A percentile compares a stretch with the other conserved stretches of the same genome.
Evolutionary conservation across 1,140 invertebrate genomes (phyloP).

Genomic region (Drosophila saltans): DNA sequence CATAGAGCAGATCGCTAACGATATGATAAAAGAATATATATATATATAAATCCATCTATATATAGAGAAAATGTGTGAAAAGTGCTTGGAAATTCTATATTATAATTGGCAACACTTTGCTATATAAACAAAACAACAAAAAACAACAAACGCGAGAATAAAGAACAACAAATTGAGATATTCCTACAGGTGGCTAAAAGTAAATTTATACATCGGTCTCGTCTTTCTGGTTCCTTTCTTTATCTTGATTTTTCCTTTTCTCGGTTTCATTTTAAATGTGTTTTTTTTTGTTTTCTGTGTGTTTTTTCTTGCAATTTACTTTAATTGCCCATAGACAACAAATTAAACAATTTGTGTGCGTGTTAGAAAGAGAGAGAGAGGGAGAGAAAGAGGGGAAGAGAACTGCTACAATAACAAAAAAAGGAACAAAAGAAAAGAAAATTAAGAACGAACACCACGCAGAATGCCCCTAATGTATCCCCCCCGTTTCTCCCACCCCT

Average conservation of each 20-base stretch:
- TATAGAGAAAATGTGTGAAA: slow-evolving; percentile 62
- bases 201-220: slow-evolving; percentile 6
- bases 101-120: slow-evolving; percentile 1
- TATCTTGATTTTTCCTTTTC: slow-evolving; percentile 31
- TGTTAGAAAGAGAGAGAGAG: slow-evolving; percentile 20
- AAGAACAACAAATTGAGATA: not conserved
- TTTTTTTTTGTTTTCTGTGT: slow-evolving; percentile 18
- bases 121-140: not conserved
- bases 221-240: slow-evolving; percentile 2
- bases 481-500: not conserved
- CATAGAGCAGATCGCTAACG: slow-evolving; percentile 62
- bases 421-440: slow-evolving; percentile 9
- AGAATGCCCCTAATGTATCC: slow-evolving; percentile 19
- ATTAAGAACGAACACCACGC: slow-evolving; percentile 6
- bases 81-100: slow-evolving; percentile 37
- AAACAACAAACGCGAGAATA: not conserved
- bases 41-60: slow-evolving; percentile 20
- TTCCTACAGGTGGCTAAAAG: slow-evolving; percentile 8
- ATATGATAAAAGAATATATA: slow-evolving; percentile 1
- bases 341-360: slow-evolving; percentile 65
- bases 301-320: slow-evolving; percentile 68
- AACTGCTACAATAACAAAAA: not conserved
- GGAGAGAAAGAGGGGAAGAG: slow-evolving; percentile 5
- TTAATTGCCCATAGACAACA: slow-evolving; percentile 60
- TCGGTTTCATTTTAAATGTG: slow-evolving; percentile 13